These are phyloP conservation scores for Panthera uncia DNA, from an alignment of 2,113 vertebrate species.

Conservation along the genomic window DNA sequence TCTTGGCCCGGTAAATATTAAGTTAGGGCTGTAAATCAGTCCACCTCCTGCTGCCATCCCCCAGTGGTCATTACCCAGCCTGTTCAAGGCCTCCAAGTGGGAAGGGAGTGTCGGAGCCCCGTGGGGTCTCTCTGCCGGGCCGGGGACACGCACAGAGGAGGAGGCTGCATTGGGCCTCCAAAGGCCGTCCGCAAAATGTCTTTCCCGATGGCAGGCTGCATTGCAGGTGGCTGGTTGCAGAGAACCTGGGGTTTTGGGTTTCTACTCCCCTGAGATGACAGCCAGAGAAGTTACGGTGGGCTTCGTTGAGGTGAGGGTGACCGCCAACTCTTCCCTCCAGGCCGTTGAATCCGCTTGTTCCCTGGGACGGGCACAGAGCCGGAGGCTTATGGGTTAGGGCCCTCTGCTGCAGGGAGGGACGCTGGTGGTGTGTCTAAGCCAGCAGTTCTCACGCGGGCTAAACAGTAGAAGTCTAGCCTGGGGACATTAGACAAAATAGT, in stretches of 20 bases:
- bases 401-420: accelerated
- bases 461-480: accelerated
- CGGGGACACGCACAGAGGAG: accelerated
- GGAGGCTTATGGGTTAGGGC: background rate
- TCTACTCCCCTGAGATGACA: background rate
- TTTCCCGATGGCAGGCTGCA: background rate
- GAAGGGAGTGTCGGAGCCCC: background rate
- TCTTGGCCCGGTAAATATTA: conserved; percentile 44
- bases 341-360: background rate
- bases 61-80: background rate
- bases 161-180: background rate
- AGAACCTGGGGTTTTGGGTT: background rate
- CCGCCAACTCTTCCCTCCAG: background rate
- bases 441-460: accelerated
- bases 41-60: background rate
- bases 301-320: background rate
- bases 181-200: too few species aligned
- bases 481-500: background rate
- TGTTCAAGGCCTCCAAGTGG: background rate
- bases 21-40: conserved; percentile 52
- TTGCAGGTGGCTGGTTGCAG: background rate
- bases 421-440: accelerated
- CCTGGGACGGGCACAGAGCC: background rate
- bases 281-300: background rate
- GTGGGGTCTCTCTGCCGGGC: background rate